Percentiles rank a stretch among this genome's conserved stretches.
phyloP scores from a whole-genome alignment of 2,113 vertebrate genomes.

The Aix galericulata region DNA sequence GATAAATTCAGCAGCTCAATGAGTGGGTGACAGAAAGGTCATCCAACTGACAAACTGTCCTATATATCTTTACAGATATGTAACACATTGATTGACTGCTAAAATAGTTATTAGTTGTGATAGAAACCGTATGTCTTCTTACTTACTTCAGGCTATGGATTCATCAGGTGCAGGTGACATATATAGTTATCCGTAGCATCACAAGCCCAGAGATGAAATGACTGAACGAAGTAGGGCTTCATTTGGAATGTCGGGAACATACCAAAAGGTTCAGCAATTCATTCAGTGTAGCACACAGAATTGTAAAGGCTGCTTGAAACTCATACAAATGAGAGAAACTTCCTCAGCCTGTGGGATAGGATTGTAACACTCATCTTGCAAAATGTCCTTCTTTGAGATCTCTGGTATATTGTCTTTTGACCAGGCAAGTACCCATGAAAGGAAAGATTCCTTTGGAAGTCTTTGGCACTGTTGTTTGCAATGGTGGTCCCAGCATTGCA shows the following conservation, averaged over 20 bases:
- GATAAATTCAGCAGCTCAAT: neutral
- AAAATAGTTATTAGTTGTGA: neutral
- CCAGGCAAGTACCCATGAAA: neutral
- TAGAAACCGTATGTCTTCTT: neutral
- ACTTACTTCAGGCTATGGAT: neutral
- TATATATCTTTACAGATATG: neutral
- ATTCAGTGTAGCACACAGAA: neutral
- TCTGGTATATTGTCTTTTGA: neutral
- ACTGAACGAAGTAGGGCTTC: neutral
- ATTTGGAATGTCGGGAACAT: neutral
- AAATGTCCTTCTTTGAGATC: neutral
- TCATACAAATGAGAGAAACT: neutral
- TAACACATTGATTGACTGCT: neutral
- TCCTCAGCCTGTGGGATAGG: neutral
- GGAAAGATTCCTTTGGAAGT: neutral
- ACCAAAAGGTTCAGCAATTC: neutral
- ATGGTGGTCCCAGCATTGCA: neutral
- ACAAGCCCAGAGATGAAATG: neutral
- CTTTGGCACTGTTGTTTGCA: neutral
- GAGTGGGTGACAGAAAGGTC: constrained; percentile 2
- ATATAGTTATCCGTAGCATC: neutral
- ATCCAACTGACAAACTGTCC: neutral
- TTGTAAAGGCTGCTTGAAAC: neutral
- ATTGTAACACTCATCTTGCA: neutral
- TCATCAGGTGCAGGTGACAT: neutral